Conservation (phyloP, 2,113 vertebrate species). For the Oreocharis arfaki region DNA sequence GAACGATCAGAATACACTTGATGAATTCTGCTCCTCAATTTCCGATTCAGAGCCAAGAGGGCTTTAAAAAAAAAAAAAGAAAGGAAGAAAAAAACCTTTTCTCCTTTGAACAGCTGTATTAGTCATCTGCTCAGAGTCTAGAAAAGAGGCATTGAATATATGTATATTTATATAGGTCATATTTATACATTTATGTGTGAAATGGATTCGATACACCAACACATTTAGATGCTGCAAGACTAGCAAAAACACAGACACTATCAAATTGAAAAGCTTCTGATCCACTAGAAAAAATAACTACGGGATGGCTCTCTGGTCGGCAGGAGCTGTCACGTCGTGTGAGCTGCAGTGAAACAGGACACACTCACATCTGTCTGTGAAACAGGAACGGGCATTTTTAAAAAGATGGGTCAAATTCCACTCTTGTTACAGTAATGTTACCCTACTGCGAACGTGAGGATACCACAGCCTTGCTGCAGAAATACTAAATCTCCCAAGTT, state of each 20-base stretch:
- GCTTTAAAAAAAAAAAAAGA: not conserved
- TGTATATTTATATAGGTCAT: constrained; percentile 54
- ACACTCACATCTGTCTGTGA: constrained; percentile 25
- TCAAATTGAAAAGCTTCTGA: constrained; percentile 49
- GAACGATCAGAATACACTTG: constrained; percentile 24
- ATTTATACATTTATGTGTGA: constrained; percentile 47
- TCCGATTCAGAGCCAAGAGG: constrained; percentile 49
- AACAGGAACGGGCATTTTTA: not conserved
- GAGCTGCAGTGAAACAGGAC: constrained; percentile 33
- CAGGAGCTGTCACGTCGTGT: not conserved
- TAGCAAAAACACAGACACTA: constrained; percentile 53
- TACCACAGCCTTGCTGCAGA: not conserved
- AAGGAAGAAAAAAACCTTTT: not conserved
- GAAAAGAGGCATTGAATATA: constrained; percentile 41
- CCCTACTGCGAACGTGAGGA: not conserved
- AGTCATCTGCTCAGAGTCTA: constrained; percentile 67
- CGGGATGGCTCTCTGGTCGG: not conserved
- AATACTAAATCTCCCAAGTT: not conserved
- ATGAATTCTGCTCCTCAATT: constrained; percentile 56
- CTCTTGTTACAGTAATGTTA: not conserved
- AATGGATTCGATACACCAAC: constrained; percentile 51
- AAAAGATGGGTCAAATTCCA: not conserved
- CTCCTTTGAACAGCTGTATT: constrained; percentile 67
- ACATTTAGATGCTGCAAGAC: constrained; percentile 56
- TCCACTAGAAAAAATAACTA: constrained; percentile 38